Base-by-base conservation (phyloP, 2,113 vertebrate genomes). In the Nibea coibor region DNA sequence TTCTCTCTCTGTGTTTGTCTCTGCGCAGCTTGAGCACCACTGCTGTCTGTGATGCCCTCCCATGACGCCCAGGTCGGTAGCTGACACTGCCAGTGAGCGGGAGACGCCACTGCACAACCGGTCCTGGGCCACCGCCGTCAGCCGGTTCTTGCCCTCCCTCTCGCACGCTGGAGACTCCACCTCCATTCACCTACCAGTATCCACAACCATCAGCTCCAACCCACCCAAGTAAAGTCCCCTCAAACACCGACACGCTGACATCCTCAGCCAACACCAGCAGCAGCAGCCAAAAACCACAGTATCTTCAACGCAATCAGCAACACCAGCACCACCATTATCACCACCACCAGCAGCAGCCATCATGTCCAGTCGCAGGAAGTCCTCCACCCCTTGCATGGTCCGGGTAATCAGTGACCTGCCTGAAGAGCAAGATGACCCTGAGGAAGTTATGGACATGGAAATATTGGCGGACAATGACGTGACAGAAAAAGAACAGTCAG, bases 351-450 rank as follows among this genome's bases (percentile, higher is more conserved):
- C 83, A 72, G 68, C 74, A 78, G 63, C 56, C 71, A 72, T 74
- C 82, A 99, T 99, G 97, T 97, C 98, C 39, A 97, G 97, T 89
- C 97, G 97, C 83, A 96, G 98, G 35, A 99, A 98, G 87, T 97
- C 97, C 4, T 97, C 96, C 1, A 96, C 93, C 45, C 97, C 98
- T 0, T 98, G 97, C 88, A 97, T 98, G 97, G 96, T 99, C 17
- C 94, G 96, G 78, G 91, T 96, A 50, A 75, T 94, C 57, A 91
- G 91, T 0, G 93, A 96, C 80, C 84, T 94, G 0, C 86, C 80
- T 2, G 0, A 88, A 3, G 95, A 95, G 72, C 94, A 95, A 64
- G 95, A 95, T 1, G 88, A 88, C 42, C 77, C 75, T 0, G 82
- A 85, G 72, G 88, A 88, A n/a, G 48, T 74, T 12, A 89, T 86